Evolutionary conservation across 2,888 invertebrate species (phyloP).

Genomic region (Thelaira solivaga): DNA sequence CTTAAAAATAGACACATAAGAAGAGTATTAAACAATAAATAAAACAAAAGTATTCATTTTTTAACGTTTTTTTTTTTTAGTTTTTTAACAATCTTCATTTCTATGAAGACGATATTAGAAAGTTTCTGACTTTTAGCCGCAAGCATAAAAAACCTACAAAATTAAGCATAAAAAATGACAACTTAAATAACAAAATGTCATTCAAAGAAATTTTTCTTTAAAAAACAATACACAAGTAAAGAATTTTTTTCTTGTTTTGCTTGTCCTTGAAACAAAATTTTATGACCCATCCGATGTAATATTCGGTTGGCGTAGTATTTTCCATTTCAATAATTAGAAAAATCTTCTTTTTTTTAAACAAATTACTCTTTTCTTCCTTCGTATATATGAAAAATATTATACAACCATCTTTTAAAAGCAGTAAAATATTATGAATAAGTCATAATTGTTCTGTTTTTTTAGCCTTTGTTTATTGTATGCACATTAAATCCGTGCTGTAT

Average conservation of each 20-base stretch:
- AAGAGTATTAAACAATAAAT: too few species aligned
- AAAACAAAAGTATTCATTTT: too few species aligned
- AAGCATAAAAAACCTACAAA: constrained; percentile 6
- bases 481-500: background rate
- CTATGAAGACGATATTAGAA: constrained; percentile 19
- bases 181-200: background rate
- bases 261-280: too few species aligned
- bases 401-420: background rate
- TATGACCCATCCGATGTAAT: too few species aligned
- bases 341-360: background rate
- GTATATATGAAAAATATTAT: constrained; percentile 26
- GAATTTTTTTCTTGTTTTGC: too few species aligned
- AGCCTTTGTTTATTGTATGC: constrained; percentile 1
- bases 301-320: background rate
- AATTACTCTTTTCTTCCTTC: constrained; percentile 25
- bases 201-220: background rate
- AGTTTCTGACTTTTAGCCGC: constrained; percentile 66
- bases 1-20: too few species aligned
- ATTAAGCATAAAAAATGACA: background rate
- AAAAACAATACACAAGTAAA: background rate
- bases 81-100: background rate
- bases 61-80: too few species aligned
- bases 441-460: constrained; percentile 21
- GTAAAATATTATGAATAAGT: background rate
- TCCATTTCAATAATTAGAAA: constrained; percentile 1